Percentiles rank a stretch among this genome's conserved stretches.
Evolutionary conservation across 1,140 invertebrate genomes (phyloP).

Genomic region (Metopolophium dirhodum): DNA sequence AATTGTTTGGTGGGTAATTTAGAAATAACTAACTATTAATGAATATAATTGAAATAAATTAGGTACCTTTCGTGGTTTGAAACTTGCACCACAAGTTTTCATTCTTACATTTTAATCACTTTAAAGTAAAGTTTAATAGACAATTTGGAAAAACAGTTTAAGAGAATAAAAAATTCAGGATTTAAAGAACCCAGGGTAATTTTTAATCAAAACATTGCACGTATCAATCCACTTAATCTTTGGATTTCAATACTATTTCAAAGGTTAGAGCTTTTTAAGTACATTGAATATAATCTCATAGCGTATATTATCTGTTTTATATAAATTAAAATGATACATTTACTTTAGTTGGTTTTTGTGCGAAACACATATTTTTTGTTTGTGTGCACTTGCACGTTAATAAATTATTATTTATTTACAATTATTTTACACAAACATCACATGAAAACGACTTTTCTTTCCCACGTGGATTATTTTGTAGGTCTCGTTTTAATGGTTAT

Average conservation of each 20-base stretch:
- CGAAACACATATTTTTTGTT: background rate
- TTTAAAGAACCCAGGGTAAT: background rate
- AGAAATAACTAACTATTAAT: background rate
- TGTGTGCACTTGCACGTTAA: background rate
- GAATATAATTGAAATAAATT: background rate
- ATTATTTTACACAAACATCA: slow-evolving; percentile 1
- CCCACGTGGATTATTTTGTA: background rate
- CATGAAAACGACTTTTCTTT: background rate
- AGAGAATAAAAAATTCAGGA: background rate
- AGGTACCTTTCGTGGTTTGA: background rate
- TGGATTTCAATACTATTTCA: background rate
- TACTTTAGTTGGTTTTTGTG: background rate
- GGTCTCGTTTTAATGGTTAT: background rate
- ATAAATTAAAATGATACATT: slow-evolving; percentile 2
- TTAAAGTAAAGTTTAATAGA: background rate
- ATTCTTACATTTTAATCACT: background rate
- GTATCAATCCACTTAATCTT: background rate
- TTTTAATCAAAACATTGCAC: background rate
- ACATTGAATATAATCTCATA: background rate
- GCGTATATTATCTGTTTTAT: background rate
- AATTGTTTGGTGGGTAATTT: background rate
- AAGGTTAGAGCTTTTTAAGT: background rate
- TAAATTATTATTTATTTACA: background rate
- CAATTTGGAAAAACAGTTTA: background rate
- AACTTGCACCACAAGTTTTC: background rate